Evolutionary conservation across 2,888 invertebrate genomes (phyloP).

Genomic region (Oegoconia quadripuncta): DNA sequence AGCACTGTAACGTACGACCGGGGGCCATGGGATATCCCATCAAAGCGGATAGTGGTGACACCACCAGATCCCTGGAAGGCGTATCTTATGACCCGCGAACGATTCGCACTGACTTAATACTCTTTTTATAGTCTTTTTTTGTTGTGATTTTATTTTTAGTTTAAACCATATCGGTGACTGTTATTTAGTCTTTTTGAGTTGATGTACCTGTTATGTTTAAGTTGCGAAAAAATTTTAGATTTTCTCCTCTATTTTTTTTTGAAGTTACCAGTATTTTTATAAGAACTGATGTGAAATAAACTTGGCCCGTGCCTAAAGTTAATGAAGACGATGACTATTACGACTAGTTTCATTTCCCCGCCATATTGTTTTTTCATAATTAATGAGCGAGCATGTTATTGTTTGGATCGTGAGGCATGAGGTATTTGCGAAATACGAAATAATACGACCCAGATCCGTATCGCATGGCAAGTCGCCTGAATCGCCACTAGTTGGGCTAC

Average conservation of each 20-base stretch:
- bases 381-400: slow-evolving; percentile 39
- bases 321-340: too few relatives aligned
- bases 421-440: slow-evolving; percentile 65
- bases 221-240: slow-evolving; percentile 38
- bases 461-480: slow-evolving; percentile 48
- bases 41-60: slow-evolving; percentile 52
- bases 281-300: slow-evolving; percentile 49
- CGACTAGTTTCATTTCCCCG: slow-evolving; percentile 33
- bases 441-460: slow-evolving; percentile 63
- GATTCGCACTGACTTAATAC: slow-evolving; percentile 65
- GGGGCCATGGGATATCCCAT: slow-evolving; percentile 45
- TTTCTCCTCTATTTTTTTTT: slow-evolving; percentile 29
- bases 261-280: slow-evolving; percentile 45
- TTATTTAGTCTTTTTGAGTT: slow-evolving; percentile 60
- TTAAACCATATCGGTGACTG: slow-evolving; percentile 56
- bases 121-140: slow-evolving; percentile 53
- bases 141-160: slow-evolving; percentile 54
- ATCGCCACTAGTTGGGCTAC: slow-evolving; percentile 37
- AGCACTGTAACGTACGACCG: slow-evolving; percentile 59
- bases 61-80: slow-evolving; percentile 37
- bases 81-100: slow-evolving; percentile 48
- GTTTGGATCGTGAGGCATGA: slow-evolving; percentile 47
- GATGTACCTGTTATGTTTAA: slow-evolving; percentile 74
- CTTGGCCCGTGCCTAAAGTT: slow-evolving; percentile 49
- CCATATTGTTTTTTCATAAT: slow-evolving; percentile 27